Base-by-base conservation (phyloP, 2,113 vertebrate species). In the Oryzias woworae region DNA sequence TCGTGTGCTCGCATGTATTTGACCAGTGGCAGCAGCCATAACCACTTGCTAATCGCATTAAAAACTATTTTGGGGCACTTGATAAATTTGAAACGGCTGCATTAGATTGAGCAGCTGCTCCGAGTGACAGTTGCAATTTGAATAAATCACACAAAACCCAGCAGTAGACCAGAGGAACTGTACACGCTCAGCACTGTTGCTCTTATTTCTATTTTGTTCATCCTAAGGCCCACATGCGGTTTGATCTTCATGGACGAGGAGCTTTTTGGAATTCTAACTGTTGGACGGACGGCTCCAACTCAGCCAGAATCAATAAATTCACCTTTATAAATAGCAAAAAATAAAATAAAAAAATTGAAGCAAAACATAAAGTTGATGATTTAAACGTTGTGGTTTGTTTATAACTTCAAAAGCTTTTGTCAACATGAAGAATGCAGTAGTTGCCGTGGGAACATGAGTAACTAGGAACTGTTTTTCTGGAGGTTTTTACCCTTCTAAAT, bases 51-150 rank as follows among this genome's bases (percentile, higher is more conserved):
- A 18, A 55, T 71, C 41, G 62, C 68, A 71, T 76, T 71, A 57
- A 71, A 18, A 73, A 66, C 53, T 7, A 13, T 80, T 81, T 82
- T 78, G 8, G 36, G 36, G 36, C 36, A 8, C 10, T 36, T 3
- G 10, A 75, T 77, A 75, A 83, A 83, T 59, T 64, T 23, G 36
- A 14, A 64, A 64, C 63, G 58, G 73, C 59, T 66, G 44, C 16
- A 31, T 20, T 56, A 48, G 44, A 3, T 36, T 3, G 36, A 36
- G 1, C 64, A 78, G 48, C 43, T 47, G 56, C 62, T 36, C 57
- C 53, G 58, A 68, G 22, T 66, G 26, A 28, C 26, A 1, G 31
- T 8, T 36, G 36, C 36, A 36, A 36, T 12, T 10, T 36, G 36
- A 46, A 53, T 44, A 8, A 7, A 17, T 72, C 70, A 51, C 78